These are phyloP conservation scores for Zaprionus taronus DNA, from an alignment of 1,140 invertebrate genomes.

Conservation along the genomic window DNA sequence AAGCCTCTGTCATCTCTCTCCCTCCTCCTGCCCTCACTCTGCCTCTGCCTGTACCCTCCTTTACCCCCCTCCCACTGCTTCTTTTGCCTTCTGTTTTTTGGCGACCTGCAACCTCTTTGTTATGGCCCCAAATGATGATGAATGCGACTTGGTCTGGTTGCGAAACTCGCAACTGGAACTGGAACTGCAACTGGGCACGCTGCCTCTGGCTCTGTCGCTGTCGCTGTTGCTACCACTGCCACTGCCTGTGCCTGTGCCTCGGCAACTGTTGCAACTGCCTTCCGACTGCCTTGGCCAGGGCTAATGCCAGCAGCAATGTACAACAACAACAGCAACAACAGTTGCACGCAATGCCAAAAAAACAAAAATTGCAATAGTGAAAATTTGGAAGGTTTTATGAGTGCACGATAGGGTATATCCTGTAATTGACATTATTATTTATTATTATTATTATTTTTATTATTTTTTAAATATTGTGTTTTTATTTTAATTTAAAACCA, in stretches of 20 bases:
- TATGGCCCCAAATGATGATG: slow-evolving; percentile 46
- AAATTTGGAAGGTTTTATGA: background rate
- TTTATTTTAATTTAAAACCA: too few relatives aligned
- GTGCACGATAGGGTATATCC: background rate
- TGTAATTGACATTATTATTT: background rate
- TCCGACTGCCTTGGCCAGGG: slow-evolving; percentile 30
- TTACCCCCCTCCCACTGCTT: background rate
- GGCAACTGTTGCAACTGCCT: slow-evolving; percentile 49
- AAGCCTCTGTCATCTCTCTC: background rate
- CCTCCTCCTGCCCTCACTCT: background rate
- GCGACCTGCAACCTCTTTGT: slow-evolving; percentile 2
- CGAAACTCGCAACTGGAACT: slow-evolving; percentile 14
- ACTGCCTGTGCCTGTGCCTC: background rate
- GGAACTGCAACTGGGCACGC: background rate
- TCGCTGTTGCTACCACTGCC: background rate
- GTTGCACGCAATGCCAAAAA: slow-evolving; percentile 9
- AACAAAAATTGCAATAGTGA: background rate
- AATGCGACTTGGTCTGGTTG: slow-evolving; percentile 22
- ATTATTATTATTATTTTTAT: too few relatives aligned
- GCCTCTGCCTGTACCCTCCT: too few relatives aligned
- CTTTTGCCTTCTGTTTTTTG: background rate
- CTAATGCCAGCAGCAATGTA: slow-evolving; percentile 41
- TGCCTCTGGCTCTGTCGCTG: background rate
- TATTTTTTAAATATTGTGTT: too few relatives aligned
- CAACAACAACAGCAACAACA: background rate